Percentiles rank a stretch among this genome's conserved stretches.
These are phyloP conservation scores for Diaperis boleti DNA, from an alignment of 2,888 invertebrate genomes.

Conservation along the genomic window DNA sequence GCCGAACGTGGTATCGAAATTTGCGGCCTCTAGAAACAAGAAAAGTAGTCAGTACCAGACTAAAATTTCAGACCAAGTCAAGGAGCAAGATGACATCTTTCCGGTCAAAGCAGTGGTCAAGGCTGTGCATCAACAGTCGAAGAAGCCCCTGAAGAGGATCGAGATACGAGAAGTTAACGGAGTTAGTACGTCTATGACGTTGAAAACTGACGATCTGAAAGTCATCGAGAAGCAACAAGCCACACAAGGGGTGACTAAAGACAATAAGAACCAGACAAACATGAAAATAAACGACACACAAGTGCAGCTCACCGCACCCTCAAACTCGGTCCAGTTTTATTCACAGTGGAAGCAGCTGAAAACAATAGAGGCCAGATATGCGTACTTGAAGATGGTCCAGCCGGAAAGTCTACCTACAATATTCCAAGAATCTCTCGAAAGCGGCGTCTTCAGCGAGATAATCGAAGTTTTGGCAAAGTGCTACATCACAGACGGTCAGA, in stretches of 20 bases:
- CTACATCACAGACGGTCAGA: conserved; percentile 65
- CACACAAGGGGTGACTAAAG: conserved; percentile 7
- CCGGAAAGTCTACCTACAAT: conserved; percentile 72
- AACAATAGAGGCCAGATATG: conserved; percentile 67
- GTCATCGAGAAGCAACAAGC: conserved; percentile 48
- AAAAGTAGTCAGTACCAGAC: not conserved
- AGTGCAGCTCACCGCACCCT: conserved; percentile 67
- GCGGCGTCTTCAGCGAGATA: conserved; percentile 73
- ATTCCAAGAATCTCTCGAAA: conserved; percentile 78
- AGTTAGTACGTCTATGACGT: conserved; percentile 29
- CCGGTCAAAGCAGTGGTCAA: conserved; percentile 70
- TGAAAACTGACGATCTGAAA: conserved; percentile 55
- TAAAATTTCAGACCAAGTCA: conserved; percentile 52
- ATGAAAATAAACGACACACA: conserved; percentile 40
- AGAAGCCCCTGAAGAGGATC: conserved; percentile 72
- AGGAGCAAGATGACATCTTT: conserved; percentile 59
- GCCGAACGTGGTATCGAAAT: conserved; percentile 56
- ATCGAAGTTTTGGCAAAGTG: conserved; percentile 67
- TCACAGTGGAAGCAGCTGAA: conserved; percentile 73
- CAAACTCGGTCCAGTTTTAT: conserved; percentile 76
- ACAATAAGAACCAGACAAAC: conserved; percentile 32
- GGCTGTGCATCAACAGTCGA: conserved; percentile 75
- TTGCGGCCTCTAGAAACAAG: conserved; percentile 56
- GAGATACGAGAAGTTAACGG: conserved; percentile 51
- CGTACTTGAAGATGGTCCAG: conserved; percentile 73